Evolutionary conservation across 1,140 invertebrate genomes (phyloP).

Genomic region (Sycophaga agraensis): DNA sequence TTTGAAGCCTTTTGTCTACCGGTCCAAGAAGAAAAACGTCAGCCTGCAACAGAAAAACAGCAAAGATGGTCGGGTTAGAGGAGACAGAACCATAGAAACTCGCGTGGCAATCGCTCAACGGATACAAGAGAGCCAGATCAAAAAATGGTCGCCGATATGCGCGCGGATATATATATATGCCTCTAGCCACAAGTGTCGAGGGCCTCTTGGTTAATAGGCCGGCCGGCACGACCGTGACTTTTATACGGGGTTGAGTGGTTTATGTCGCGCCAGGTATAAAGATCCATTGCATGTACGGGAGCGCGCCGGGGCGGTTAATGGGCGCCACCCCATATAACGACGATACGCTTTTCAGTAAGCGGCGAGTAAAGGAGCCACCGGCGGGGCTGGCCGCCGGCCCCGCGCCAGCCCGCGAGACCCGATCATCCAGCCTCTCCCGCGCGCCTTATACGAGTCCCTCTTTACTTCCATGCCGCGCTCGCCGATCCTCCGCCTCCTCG

Average conservation of each 20-base stretch:
- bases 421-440: not conserved
- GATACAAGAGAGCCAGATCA: too few relatives aligned
- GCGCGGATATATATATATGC: too few relatives aligned
- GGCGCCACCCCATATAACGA: slow-evolving; percentile 38
- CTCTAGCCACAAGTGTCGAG: too few relatives aligned
- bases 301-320: slow-evolving; percentile 40
- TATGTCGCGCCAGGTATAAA: slow-evolving; percentile 53
- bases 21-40: slow-evolving; percentile 47
- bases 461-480: slow-evolving; percentile 18
- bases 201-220: slow-evolving; percentile 33
- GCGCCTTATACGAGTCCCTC: not conserved
- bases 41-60: slow-evolving; percentile 56
- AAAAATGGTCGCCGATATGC: slow-evolving; percentile 33
- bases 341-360: slow-evolving; percentile 34
- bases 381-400: not conserved
- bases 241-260: slow-evolving; percentile 44
- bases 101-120: too few relatives aligned
- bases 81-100: not conserved
- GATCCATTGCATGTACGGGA: slow-evolving; percentile 44
- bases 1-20: slow-evolving; percentile 59
- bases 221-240: slow-evolving; percentile 35
- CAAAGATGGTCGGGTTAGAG: too few relatives aligned
- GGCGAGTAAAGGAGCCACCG: not conserved
- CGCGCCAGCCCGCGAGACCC: too few relatives aligned
- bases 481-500: not conserved